Evolutionary conservation across 2,888 invertebrate species (phyloP).

Genomic region (Cheiracanthium punctorium): DNA sequence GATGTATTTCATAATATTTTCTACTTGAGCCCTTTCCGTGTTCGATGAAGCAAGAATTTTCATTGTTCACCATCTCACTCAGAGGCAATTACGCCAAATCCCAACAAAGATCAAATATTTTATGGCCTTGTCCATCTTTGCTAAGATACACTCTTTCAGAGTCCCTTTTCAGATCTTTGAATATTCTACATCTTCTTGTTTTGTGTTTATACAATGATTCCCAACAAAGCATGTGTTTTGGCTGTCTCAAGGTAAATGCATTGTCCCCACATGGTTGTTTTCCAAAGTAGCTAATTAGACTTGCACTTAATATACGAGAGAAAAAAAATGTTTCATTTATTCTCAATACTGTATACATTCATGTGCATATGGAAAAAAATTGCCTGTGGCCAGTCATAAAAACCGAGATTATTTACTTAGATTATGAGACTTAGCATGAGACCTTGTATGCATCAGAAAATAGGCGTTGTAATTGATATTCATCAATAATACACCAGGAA

Average conservation of each 20-base stretch:
- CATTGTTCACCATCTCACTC: not conserved
- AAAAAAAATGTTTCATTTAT: not conserved
- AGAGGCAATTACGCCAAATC: not conserved
- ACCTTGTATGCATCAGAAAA: not conserved
- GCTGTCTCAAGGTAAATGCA: not conserved
- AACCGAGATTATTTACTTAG: not conserved
- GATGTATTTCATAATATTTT: not conserved
- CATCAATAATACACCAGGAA: not conserved
- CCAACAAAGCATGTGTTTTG: not conserved
- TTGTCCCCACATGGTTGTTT: not conserved
- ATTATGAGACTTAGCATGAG: not conserved
- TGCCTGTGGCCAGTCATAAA: not conserved
- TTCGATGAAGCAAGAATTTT: not conserved
- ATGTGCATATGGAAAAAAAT: not conserved
- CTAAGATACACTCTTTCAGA: not conserved
- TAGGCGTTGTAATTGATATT: constrained; percentile 1
- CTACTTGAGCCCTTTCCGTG: not conserved
- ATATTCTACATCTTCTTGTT: not conserved
- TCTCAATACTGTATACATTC: not conserved
- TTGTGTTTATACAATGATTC: not conserved
- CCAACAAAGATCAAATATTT: not conserved
- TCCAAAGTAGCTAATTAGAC: not conserved
- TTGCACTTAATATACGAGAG: not conserved
- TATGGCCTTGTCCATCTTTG: not conserved
- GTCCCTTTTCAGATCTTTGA: not conserved